Evolutionary conservation across 2,797 vertebrate species (phyloP), one percentile per base, ranked within the genome.

Genomic region (Onychomys arenicola): DNA sequence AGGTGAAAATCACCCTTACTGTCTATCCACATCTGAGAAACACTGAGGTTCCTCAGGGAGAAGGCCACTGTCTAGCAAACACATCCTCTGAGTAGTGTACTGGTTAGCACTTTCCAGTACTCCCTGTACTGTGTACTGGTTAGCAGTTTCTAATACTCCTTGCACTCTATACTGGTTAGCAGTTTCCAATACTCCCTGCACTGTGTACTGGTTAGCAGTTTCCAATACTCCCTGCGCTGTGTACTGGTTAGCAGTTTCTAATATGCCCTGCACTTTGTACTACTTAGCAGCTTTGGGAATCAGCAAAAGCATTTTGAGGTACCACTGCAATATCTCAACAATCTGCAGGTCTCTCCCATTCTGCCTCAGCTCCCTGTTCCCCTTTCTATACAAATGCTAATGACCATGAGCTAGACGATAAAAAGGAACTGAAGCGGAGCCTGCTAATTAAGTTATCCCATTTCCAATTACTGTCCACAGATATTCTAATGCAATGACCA

Each of bases 21-120:
- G 92, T 88, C 94, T 92, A 94, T 32, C 71, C 16, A 65, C 77
- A 91, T 37, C 73, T 65, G 86, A 93, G 80, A 88, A 40, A 84
- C 4, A 87, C 13, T 27, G 69, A 88, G 11, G 29, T 61, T 92
- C 91, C 87, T 94, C 27, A 63, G 75, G 13, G 46, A 83, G 67
- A 84, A 97, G 95, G 73, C 61, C 76, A 59, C 77, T 52, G 12
- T 43, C 43, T 49, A 76, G 6, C 5, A 11, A 59, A 46, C 11
- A 55, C 11, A 76, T 4, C 55, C 59, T 88, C 23, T 40, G 21
- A 10, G 69, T 19, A 17, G 84, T 63, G 57, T 46, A 40, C 55
- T 34, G 32, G 49, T 19, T 63, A 63, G 32, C 11, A 86, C 34
- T 29, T 14, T 67, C 29, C 4, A 34, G 32, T 12, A 65, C 32